These are phyloP conservation scores for Ophion ellenae DNA, from an alignment of 2,888 invertebrate species.

Conservation along the genomic window DNA sequence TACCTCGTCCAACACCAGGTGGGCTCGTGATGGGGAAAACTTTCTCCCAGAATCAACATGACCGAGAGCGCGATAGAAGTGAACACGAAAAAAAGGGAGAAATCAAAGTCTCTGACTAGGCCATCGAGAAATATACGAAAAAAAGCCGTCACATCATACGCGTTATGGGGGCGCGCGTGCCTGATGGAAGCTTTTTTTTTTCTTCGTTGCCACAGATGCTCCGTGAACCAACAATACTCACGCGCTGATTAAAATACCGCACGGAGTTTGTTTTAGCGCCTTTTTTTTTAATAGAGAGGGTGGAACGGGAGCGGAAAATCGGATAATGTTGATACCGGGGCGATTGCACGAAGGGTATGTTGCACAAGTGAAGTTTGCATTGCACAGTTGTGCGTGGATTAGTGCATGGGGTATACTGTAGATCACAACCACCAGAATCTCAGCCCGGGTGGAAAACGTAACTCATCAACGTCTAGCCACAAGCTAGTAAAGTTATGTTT, in stretches of 20 bases:
- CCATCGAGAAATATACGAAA: not conserved
- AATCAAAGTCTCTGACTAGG: not conserved
- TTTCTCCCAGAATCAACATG: slow-evolving; percentile 11
- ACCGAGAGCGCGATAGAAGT: not conserved
- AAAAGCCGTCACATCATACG: not conserved
- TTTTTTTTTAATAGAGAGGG: slow-evolving; percentile 28
- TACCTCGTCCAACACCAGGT: slow-evolving; percentile 6
- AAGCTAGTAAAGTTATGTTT: too few species aligned
- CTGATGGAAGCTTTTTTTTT: not conserved
- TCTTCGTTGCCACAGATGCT: slow-evolving; percentile 22
- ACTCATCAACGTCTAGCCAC: too few species aligned
- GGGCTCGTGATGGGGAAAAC: slow-evolving; percentile 3
- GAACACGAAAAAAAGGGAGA: not conserved
- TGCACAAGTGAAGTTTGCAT: not conserved
- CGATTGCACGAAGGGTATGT: not conserved
- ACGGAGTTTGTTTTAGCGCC: not conserved
- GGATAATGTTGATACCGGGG: not conserved
- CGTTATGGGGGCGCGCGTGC: too few species aligned
- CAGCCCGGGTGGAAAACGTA: too few species aligned
- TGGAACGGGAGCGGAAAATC: slow-evolving; percentile 34
- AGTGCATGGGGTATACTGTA: not conserved
- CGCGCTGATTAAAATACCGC: slow-evolving; percentile 1
- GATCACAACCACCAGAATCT: too few species aligned
- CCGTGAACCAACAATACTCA: slow-evolving; percentile 21
- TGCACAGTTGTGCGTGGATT: slow-evolving; percentile 35